Conservation (phyloP, 1,140 invertebrate species). For the Heterodera schachtii region DNA sequence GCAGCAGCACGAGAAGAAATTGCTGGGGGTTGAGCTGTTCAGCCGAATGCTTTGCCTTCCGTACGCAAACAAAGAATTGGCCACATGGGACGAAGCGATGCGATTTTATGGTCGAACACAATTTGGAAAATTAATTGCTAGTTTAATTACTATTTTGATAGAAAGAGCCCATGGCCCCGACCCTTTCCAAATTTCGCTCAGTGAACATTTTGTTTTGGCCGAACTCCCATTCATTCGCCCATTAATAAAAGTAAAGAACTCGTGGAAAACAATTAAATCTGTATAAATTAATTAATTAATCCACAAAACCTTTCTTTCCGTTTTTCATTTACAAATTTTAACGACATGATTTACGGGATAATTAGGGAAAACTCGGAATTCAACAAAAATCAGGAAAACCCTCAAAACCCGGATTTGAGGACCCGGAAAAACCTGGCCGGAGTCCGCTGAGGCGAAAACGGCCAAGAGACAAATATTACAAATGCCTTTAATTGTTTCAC, state of each 20-base stretch:
- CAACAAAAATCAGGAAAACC: too few relatives aligned
- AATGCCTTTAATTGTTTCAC: too few relatives aligned
- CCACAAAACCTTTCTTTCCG: too few relatives aligned
- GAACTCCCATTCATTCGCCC: slow-evolving; percentile 1
- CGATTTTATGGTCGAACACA: neutral
- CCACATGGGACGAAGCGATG: neutral
- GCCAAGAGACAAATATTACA: too few relatives aligned
- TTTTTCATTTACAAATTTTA: too few relatives aligned
- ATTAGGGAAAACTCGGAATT: too few relatives aligned
- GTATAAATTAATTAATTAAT: too few relatives aligned
- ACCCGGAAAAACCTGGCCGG: too few relatives aligned
- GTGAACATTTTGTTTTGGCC: slow-evolving; percentile 4
- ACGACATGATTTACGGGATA: too few relatives aligned
- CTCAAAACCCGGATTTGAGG: too few relatives aligned
- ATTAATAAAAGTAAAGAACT: neutral
- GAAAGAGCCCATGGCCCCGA: neutral
- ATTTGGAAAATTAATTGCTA: neutral
- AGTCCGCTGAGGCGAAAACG: too few relatives aligned
- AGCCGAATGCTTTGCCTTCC: slow-evolving; percentile 2
- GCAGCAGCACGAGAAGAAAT: neutral
- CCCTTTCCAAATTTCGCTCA: neutral
- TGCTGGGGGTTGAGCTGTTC: neutral
- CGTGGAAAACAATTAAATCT: too few relatives aligned
- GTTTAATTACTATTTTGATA: neutral
- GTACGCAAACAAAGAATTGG: slow-evolving; percentile 1